phyloP scores from a whole-genome alignment of 2,888 invertebrate species.

The Crematogaster levior region DNA sequence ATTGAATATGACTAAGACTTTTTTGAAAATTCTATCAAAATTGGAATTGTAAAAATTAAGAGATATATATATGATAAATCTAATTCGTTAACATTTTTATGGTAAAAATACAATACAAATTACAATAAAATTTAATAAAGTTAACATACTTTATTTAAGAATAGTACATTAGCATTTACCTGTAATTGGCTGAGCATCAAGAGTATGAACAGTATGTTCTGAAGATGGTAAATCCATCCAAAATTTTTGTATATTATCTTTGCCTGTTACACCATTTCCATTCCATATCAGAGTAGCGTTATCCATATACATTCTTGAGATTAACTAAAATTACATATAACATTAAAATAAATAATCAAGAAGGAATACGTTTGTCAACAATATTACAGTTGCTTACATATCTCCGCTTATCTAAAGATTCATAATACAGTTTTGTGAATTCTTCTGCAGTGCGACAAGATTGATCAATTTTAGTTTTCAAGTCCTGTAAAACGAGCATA shows the following conservation, averaged over 20 bases:
- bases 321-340: constrained; percentile 86
- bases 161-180: constrained; percentile 84
- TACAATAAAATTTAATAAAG: not conserved
- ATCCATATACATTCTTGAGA: constrained; percentile 93
- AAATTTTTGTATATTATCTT: constrained; percentile 94
- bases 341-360: not conserved
- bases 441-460: constrained; percentile 96
- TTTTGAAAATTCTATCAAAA: no score
- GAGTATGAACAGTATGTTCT: constrained; percentile 91
- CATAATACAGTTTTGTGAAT: constrained; percentile 96
- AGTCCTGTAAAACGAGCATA: constrained; percentile 85
- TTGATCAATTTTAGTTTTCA: constrained; percentile 90
- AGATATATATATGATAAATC: no score
- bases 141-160: not conserved
- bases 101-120: no score
- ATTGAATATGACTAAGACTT: no score
- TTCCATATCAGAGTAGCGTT: constrained; percentile 96
- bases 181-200: constrained; percentile 95
- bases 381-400: constrained; percentile 87
- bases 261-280: constrained; percentile 94
- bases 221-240: constrained; percentile 93
- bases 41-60: no score
- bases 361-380: constrained; percentile 5
- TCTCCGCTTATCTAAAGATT: constrained; percentile 94
- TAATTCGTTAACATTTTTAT: no score